These are phyloP conservation scores for Ceratothoa steindachneri DNA, from an alignment of 2,888 invertebrate species.

Conservation along the genomic window DNA sequence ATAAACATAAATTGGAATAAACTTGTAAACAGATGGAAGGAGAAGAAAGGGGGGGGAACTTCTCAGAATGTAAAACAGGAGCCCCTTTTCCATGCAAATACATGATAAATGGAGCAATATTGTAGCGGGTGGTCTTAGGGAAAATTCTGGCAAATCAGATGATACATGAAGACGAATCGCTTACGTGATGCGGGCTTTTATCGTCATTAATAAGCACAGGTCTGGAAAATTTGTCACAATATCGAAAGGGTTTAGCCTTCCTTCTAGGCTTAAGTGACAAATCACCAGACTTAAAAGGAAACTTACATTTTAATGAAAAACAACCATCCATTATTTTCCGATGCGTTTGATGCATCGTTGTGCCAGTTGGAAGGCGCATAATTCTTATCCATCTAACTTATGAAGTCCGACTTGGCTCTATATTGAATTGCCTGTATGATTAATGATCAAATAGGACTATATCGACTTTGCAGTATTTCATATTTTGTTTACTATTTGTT, in stretches of 20 bases:
- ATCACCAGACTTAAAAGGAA: constrained; percentile 13
- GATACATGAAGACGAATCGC: constrained; percentile 11
- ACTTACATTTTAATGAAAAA: constrained; percentile 15
- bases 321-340: constrained; percentile 13
- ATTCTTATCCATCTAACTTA: constrained; percentile 12
- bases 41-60: not conserved
- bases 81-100: constrained; percentile 14
- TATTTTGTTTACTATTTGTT: constrained; percentile 13
- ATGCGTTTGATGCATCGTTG: constrained; percentile 8
- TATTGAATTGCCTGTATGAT: constrained; percentile 12
- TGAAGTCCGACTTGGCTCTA: constrained; percentile 13
- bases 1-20: not conserved
- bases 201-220: constrained; percentile 15
- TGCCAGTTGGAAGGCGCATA: constrained; percentile 8
- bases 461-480: constrained; percentile 10
- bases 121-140: constrained; percentile 19
- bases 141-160: constrained; percentile 22
- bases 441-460: constrained; percentile 13
- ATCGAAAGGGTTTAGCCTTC: constrained; percentile 15
- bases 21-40: not conserved
- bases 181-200: constrained; percentile 15
- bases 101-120: constrained; percentile 26
- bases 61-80: not conserved
- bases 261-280: constrained; percentile 8
- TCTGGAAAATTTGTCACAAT: constrained; percentile 15